Evolutionary conservation across 2,113 vertebrate species (phyloP), one percentile per base, ranked within the genome.

Genomic region (Thamnaconus septentrionalis): DNA sequence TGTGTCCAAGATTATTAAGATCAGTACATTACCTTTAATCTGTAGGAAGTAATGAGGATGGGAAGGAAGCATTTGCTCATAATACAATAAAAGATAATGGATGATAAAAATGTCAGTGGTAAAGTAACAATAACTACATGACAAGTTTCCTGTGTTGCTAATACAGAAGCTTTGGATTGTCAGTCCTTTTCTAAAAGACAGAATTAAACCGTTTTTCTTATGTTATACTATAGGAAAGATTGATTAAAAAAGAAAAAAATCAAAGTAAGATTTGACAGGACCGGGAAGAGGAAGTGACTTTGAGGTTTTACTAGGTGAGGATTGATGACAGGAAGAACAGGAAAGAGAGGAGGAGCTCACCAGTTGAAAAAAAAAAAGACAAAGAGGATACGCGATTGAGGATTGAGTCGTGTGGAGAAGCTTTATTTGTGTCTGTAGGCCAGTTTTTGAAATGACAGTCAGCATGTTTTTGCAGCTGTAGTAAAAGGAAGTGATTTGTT

Each of bases 381-480:
- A 4, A 3, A 8, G 9, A 71, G 3, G 45, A 4, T 18, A 49
- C 18, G 18, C 18, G 18, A 31, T 31, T 31, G 18, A 31, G 18
- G 18, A 31, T 31, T 31, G 18, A 31, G 18, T 31, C 18, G 18
- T 31, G 18, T 31, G 18, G 18, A 31, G 18, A 31, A 31, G 18
- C 18, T 31, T 31, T 31, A 31, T 31, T 31, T 31, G 18, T 31
- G 53, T 58, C 40, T 3, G 8, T 56, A 43, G 49, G 18, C 31
- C 40, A 5, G 43, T 61, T 12, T 64, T 9, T 60, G n/a, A 46
- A 65, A 57, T 71, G 46, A 9, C 43, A 53, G 43, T 66, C 46
- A 3, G 53, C 45, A 48, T 79, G 72, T 79, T 80, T 61, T 73
- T 72, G 42, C 77, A 80, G 72, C 74, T 59, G 76, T 18, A 46